phyloP scores from a whole-genome alignment of 2,888 invertebrate species.

The Ectemnius lituratus region DNA sequence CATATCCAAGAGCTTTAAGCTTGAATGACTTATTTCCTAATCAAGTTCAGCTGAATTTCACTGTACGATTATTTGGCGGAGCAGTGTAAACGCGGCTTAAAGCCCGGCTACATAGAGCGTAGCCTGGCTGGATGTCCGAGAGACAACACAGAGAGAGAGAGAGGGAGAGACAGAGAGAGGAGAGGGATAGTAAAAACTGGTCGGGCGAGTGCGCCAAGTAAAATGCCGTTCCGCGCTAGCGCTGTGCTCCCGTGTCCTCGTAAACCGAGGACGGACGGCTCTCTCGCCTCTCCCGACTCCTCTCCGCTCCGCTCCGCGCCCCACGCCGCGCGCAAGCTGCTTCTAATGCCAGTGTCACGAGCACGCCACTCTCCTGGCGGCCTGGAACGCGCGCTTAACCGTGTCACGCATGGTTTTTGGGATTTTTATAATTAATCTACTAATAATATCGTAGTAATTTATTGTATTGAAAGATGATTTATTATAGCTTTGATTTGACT shows the following conservation, averaged over 20 bases:
- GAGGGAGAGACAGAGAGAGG: no score
- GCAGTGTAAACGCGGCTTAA: background rate
- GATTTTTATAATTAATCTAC: no score
- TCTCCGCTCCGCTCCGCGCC: conserved; percentile 27
- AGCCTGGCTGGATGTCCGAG: background rate
- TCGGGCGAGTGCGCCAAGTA: conserved; percentile 51
- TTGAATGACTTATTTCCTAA: no score
- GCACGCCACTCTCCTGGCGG: background rate
- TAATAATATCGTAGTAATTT: no score
- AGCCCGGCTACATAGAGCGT: background rate
- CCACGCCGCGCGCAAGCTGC: conserved; percentile 9
- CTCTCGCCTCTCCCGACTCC: no score
- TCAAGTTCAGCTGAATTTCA: no score
- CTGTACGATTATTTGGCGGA: background rate
- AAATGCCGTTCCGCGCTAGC: conserved; percentile 44
- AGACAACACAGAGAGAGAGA: no score
- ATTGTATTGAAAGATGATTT: no score
- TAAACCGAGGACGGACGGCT: conserved; percentile 43
- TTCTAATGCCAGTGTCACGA: conserved; percentile 27
- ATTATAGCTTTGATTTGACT: no score
- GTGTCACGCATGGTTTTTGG: background rate
- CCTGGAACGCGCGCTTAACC: conserved; percentile 5
- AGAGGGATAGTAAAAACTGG: conserved; percentile 48
- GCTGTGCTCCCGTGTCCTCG: conserved; percentile 48
- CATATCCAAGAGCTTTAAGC: no score